These are phyloP conservation scores for Drosophila sordidula DNA, from an alignment of 2,888 invertebrate genomes.

Conservation along the genomic window DNA sequence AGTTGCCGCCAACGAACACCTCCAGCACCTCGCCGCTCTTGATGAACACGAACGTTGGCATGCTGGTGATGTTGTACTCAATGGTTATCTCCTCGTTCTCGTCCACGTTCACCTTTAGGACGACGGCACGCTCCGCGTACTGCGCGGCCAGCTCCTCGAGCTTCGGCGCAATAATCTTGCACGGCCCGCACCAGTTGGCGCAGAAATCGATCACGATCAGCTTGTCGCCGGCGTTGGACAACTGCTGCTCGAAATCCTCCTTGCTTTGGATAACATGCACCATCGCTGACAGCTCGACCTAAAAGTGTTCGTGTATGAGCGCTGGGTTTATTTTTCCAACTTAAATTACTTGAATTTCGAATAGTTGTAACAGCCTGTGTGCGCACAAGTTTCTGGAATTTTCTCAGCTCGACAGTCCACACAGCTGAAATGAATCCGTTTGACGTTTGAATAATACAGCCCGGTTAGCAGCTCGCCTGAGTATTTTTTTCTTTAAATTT, in stretches of 20 bases:
- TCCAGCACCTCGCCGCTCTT: constrained; percentile 89
- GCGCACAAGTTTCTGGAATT: constrained; percentile 3
- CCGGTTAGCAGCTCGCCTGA: background rate
- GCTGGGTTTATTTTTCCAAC: too few relatives aligned
- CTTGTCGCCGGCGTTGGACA: constrained; percentile 90
- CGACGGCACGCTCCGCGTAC: constrained; percentile 86
- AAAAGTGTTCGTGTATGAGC: too few relatives aligned
- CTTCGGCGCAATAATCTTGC: constrained; percentile 93
- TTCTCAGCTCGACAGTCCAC: background rate
- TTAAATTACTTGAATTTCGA: constrained; percentile 16
- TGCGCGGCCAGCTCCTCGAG: constrained; percentile 89
- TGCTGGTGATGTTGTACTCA: constrained; percentile 91
- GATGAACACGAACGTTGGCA: constrained; percentile 96
- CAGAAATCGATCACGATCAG: constrained; percentile 95
- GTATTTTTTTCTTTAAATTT: too few relatives aligned
- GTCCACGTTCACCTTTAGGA: constrained; percentile 90
- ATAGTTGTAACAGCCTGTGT: background rate
- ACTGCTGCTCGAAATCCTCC: constrained; percentile 88
- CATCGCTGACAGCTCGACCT: constrained; percentile 43
- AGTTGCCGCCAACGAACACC: constrained; percentile 92
- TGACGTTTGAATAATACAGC: background rate
- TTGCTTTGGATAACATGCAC: constrained; percentile 82
- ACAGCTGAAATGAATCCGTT: constrained; percentile 2
- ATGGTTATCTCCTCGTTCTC: constrained; percentile 92
- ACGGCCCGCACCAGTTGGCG: constrained; percentile 97